These are phyloP conservation scores for Trilocha varians DNA, from an alignment of 2,888 invertebrate species.

Conservation along the genomic window DNA sequence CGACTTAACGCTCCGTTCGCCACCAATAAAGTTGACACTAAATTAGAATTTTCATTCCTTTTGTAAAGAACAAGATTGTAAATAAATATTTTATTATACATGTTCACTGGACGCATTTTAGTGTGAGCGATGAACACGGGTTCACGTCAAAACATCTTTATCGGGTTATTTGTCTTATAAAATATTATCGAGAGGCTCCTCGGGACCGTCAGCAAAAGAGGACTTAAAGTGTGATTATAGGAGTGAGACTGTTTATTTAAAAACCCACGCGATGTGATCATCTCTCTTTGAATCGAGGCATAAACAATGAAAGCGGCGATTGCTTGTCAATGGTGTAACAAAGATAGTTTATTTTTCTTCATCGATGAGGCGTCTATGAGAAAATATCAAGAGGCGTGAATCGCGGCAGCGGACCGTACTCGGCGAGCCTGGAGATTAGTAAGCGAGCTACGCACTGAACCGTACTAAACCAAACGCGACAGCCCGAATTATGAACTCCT, in stretches of 20 bases:
- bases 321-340: slow-evolving; percentile 62
- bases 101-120: slow-evolving; percentile 69
- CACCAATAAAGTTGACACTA: slow-evolving; percentile 69
- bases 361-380: slow-evolving; percentile 52
- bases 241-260: slow-evolving; percentile 67
- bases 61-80: slow-evolving; percentile 59
- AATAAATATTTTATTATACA: slow-evolving; percentile 69
- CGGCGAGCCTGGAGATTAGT: slow-evolving; percentile 36
- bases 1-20: slow-evolving; percentile 64
- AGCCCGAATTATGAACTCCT: slow-evolving; percentile 56
- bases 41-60: slow-evolving; percentile 62
- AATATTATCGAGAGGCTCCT: slow-evolving; percentile 72
- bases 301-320: slow-evolving; percentile 70
- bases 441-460: slow-evolving; percentile 46
- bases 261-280: slow-evolving; percentile 67
- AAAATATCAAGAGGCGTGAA: slow-evolving; percentile 48
- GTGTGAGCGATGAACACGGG: slow-evolving; percentile 72
- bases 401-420: slow-evolving; percentile 50
- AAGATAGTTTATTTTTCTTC: slow-evolving; percentile 65
- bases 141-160: slow-evolving; percentile 74
- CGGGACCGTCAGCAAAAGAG: slow-evolving; percentile 71
- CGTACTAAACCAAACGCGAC: slow-evolving; percentile 58
- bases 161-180: slow-evolving; percentile 74
- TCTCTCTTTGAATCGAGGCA: slow-evolving; percentile 57
- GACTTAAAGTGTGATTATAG: slow-evolving; percentile 53